A percentile compares a stretch with the other conserved stretches of the same genome.
phyloP scores from a whole-genome alignment of 2,797 vertebrate species.

The Okamejei kenojei region DNA sequence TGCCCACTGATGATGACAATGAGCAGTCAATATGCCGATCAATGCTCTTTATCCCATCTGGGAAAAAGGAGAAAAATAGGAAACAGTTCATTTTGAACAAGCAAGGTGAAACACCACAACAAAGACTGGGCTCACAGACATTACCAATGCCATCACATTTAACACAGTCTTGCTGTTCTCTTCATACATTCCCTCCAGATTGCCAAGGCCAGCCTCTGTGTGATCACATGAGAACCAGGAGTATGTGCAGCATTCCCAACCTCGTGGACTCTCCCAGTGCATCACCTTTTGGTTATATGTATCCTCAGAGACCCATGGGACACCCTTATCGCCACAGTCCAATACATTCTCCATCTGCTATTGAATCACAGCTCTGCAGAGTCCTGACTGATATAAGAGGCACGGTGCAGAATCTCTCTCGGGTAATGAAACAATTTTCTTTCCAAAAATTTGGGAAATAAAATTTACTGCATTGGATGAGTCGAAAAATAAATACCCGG shows the following conservation, averaged over 20 bases:
- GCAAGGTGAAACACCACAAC: conserved; percentile 48
- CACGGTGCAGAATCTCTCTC: conserved; percentile 78
- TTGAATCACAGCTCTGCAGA: conserved; percentile 85
- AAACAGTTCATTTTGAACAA: conserved; percentile 36
- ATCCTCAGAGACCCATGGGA: conserved; percentile 50
- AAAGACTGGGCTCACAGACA: conserved; percentile 51
- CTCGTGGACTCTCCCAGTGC: conserved; percentile 53
- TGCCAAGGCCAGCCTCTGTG: conserved; percentile 61
- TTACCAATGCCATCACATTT: conserved; percentile 53
- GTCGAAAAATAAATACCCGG: background rate
- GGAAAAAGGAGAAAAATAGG: conserved; percentile 47
- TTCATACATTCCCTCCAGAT: conserved; percentile 64
- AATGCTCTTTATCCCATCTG: conserved; percentile 62
- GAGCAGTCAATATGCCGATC: conserved; percentile 57
- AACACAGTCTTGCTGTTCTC: conserved; percentile 66
- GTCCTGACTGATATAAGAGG: conserved; percentile 86
- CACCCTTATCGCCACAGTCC: conserved; percentile 46
- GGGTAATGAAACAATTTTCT: conserved; percentile 58
- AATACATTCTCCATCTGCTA: conserved; percentile 60
- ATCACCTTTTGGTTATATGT: conserved; percentile 52
- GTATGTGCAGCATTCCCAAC: conserved; percentile 77
- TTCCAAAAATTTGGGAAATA: background rate
- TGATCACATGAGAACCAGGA: conserved; percentile 62
- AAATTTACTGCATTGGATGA: background rate
- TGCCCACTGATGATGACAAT: conserved; percentile 40